Base-by-base conservation (phyloP, 2,113 vertebrate species). In the Prochilodus magdalenae region DNA sequence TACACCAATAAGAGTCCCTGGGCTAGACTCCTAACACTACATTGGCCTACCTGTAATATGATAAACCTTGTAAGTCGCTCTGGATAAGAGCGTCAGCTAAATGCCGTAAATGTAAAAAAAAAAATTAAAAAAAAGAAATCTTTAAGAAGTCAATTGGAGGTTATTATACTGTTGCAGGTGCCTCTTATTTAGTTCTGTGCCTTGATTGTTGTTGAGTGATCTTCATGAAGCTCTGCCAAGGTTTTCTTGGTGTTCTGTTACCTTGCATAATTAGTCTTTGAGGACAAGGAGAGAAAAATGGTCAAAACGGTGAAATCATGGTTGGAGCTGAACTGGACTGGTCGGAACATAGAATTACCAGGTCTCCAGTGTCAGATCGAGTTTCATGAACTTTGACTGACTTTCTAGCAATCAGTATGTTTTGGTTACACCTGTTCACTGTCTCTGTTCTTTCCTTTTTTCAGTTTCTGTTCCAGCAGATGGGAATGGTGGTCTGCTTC, bases 401-500 rank as follows among this genome's bases (percentile, higher is more conserved):
- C 60, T n/a, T 36, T 2, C 16, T 57, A 57, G 49, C 26, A 79
- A 10, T 75, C 75, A 77, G n/a, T 51, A 59, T 86, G 16, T 77
- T 73, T 67, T 77, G 33, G 47, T 86, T 73, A 20, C 40, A 60
- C 80, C 79, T 85, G 27, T 10, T 77, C 51, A 87, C 18, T 79
- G 20, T 53, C 57, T 55, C 13, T 55, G 22, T 55, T 30, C 65
- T 47, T 44, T 81, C 16, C 78, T 70, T 86, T 67, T 47, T 83
- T 62, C 91, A 99, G 98, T 99, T 98, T 91, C 94, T 98, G 44
- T 99, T 97, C 91, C 98, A 97, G 92, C 97, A 99, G 91, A 93
- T 99, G 78, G 98, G 98, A 26, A 99, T 99, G 98, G 90, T 99
- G 81, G 98, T 99, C 82, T 98, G 97, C 83, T 99, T 99, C 83